phyloP scores from a whole-genome alignment of 2,888 invertebrate species.

The Fissipunctia ypsillon region DNA sequence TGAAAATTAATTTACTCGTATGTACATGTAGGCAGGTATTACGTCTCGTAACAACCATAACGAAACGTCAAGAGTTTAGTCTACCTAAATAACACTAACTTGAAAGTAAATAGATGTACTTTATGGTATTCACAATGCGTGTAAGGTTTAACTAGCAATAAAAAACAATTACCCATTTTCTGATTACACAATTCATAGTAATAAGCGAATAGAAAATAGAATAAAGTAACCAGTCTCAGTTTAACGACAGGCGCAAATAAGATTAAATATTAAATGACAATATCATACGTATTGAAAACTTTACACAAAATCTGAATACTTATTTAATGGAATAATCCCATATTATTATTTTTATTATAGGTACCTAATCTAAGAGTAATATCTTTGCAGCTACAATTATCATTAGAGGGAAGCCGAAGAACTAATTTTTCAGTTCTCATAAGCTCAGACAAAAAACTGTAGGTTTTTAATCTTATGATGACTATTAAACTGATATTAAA shows the following conservation, averaged over 20 bases:
- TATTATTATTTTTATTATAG: neutral
- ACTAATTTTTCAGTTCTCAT: too few species aligned
- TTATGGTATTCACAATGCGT: neutral
- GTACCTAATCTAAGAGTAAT: constrained; percentile 5
- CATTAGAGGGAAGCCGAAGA: too few species aligned
- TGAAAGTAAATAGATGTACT: constrained; percentile 13
- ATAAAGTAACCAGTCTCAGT: neutral
- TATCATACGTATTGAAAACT: neutral
- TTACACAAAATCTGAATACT: neutral
- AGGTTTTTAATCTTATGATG: too few species aligned
- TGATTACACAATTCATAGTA: constrained; percentile 33
- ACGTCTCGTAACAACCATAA: constrained; percentile 31
- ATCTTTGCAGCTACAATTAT: too few species aligned
- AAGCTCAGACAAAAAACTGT: too few species aligned
- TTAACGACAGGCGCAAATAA: neutral
- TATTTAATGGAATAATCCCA: neutral
- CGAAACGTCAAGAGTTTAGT: constrained; percentile 23
- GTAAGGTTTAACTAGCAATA: constrained; percentile 19
- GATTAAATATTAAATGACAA: neutral
- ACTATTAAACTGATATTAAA: too few species aligned
- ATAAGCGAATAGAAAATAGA: neutral
- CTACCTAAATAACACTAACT: constrained; percentile 14
- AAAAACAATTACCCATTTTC: constrained; percentile 8
- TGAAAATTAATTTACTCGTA: constrained; percentile 42
- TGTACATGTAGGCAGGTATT: neutral